Conservation (phyloP, 2,888 invertebrate genomes). For the Andrena bucephala region DNA sequence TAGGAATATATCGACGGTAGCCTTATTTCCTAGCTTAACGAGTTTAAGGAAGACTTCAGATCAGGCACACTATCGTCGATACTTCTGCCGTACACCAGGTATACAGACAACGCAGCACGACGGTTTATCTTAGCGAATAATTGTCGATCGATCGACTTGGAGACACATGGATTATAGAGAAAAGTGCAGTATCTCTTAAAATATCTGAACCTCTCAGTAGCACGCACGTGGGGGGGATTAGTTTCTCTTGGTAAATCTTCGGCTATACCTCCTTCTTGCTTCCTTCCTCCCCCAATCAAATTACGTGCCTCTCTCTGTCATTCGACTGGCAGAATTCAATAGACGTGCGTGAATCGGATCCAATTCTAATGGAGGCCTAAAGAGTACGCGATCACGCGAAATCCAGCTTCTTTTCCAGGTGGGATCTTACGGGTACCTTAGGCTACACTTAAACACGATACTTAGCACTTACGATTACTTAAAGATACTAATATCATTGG, state of each 20-base stretch:
- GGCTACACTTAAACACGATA: slow-evolving; percentile 52
- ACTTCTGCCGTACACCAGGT: background rate
- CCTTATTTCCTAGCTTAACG: slow-evolving; percentile 44
- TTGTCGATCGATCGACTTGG: slow-evolving; percentile 57
- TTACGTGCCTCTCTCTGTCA: background rate
- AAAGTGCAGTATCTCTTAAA: slow-evolving; percentile 24
- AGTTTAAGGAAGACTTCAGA: slow-evolving; percentile 80
- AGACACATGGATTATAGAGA: slow-evolving; percentile 73
- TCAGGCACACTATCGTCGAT: slow-evolving; percentile 79
- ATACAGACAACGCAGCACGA: slow-evolving; percentile 33
- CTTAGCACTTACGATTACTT: slow-evolving; percentile 54
- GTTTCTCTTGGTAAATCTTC: slow-evolving; percentile 4
- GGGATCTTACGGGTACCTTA: slow-evolving; percentile 38
- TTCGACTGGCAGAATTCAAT: slow-evolving; percentile 7
- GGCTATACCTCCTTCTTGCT: background rate
- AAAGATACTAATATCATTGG: slow-evolving; percentile 36
- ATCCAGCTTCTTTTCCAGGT: slow-evolving; percentile 11
- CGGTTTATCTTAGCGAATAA: slow-evolving; percentile 46
- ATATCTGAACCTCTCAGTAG: slow-evolving; percentile 14
- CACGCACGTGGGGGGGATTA: slow-evolving; percentile 53
- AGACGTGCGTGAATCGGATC: background rate
- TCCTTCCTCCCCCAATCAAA: background rate
- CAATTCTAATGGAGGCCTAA: background rate
- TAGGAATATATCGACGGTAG: slow-evolving; percentile 48
- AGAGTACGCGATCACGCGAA: background rate